These are phyloP conservation scores for Orius laevigatus DNA, from an alignment of 1,140 invertebrate species.

Conservation along the genomic window DNA sequence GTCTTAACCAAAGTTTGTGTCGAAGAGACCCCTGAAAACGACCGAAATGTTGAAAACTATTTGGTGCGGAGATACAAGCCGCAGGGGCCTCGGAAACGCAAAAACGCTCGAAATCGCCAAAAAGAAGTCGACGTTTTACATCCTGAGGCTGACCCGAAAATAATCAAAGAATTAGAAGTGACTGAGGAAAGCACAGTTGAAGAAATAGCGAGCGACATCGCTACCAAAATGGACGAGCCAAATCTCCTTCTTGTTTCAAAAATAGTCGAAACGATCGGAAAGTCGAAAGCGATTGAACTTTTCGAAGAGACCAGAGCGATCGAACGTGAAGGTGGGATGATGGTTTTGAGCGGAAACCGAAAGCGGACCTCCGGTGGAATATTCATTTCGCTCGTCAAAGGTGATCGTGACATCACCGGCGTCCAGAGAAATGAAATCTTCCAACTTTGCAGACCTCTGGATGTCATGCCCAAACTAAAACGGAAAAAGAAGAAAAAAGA, in stretches of 20 bases:
- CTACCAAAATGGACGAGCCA: constrained; percentile 9
- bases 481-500: neutral
- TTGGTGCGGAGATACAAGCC: neutral
- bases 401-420: constrained; percentile 1
- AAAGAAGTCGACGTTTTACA: neutral
- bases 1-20: constrained; percentile 6
- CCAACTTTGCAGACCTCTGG: neutral
- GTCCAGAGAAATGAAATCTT: constrained; percentile 10
- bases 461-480: neutral
- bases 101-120: neutral
- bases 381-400: constrained; percentile 25
- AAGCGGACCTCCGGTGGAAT: constrained; percentile 31
- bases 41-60: constrained; percentile 14
- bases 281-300: constrained; percentile 25
- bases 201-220: constrained; percentile 11
- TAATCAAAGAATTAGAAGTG: constrained; percentile 5
- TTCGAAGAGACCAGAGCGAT: constrained; percentile 26
- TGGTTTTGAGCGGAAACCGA: constrained; percentile 28
- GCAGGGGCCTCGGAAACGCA: neutral
- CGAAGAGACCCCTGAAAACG: constrained; percentile 6
- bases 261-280: constrained; percentile 27
- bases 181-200: constrained; percentile 6
- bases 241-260: constrained; percentile 19
- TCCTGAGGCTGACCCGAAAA: neutral
- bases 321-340: constrained; percentile 29